Evolutionary conservation across 2,797 vertebrate species (phyloP).

Genomic region (Coccyzus lansbergi): DNA sequence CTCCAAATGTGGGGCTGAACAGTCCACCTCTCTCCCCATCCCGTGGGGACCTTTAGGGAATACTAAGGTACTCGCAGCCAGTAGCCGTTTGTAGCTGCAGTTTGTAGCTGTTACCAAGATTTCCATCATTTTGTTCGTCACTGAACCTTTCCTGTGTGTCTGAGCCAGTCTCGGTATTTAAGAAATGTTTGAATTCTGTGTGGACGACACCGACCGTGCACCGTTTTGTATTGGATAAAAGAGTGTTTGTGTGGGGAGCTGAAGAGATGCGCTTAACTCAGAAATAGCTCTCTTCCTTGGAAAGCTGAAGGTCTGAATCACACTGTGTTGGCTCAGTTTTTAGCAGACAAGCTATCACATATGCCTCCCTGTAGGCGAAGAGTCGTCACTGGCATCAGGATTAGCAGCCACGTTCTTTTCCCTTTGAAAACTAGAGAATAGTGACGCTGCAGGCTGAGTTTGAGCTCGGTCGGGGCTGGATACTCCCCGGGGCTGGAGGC

Average conservation of each 20-base stretch:
- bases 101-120: neutral
- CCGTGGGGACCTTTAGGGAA: too few relatives aligned
- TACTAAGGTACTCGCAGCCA: too few relatives aligned
- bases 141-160: neutral
- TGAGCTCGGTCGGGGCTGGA: neutral
- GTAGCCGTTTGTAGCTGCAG: too few relatives aligned
- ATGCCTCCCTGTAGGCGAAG: slow-evolving; percentile 64
- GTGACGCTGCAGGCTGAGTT: neutral
- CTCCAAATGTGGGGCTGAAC: too few relatives aligned
- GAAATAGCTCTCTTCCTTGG: slow-evolving; percentile 69
- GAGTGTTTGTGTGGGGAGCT: slow-evolving; percentile 54
- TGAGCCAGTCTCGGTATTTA: fast-evolving
- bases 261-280: slow-evolving; percentile 30
- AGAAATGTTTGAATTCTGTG: neutral
- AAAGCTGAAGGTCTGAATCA: slow-evolving; percentile 71
- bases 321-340: slow-evolving; percentile 69
- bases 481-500: neutral
- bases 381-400: slow-evolving; percentile 31
- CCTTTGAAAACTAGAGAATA: neutral
- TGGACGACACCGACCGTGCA: neutral
- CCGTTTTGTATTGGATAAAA: neutral
- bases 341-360: slow-evolving; percentile 63
- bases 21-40: too few relatives aligned
- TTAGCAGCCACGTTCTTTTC: slow-evolving; percentile 56
- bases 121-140: neutral